Percentiles rank a stretch among this genome's conserved stretches.
Conservation (phyloP, 2,888 invertebrate species). For the Oeneis ivallda region DNA sequence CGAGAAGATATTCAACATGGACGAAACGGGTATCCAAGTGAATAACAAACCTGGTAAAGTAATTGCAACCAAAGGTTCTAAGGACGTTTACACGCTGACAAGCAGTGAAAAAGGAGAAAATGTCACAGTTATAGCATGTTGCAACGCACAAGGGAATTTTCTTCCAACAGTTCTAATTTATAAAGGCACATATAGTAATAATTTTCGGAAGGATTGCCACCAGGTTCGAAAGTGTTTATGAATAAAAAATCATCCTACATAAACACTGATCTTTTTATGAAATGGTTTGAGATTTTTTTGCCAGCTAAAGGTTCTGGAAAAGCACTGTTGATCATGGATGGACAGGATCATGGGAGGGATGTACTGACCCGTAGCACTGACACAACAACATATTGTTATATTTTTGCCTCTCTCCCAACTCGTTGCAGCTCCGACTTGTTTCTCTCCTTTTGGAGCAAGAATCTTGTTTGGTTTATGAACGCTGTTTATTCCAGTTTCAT, state of each 20-base stretch:
- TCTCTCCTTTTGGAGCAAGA: too few species aligned
- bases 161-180: constrained; percentile 44
- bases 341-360: constrained; percentile 22
- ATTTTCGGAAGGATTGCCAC: constrained; percentile 41
- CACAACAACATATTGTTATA: constrained; percentile 1
- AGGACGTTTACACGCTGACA: constrained; percentile 48
- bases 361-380: not conserved
- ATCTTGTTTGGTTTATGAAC: too few species aligned
- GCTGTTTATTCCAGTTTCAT: too few species aligned
- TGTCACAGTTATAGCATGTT: constrained; percentile 45
- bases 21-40: constrained; percentile 54
- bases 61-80: constrained; percentile 50
- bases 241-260: constrained; percentile 44
- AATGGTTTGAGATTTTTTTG: constrained; percentile 43
- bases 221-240: constrained; percentile 40
- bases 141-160: constrained; percentile 46
- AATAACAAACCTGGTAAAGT: constrained; percentile 56
- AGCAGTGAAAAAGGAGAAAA: constrained; percentile 49
- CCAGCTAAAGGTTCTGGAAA: constrained; percentile 43
- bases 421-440: too few species aligned
- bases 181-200: constrained; percentile 44
- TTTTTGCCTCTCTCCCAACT: constrained; percentile 3
- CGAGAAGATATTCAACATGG: constrained; percentile 52
- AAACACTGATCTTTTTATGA: constrained; percentile 36
- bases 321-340: constrained; percentile 46